Evolutionary conservation across 2,888 invertebrate genomes (phyloP), one percentile per base, ranked within the genome.

Genomic region (Autographa pulchrina): DNA sequence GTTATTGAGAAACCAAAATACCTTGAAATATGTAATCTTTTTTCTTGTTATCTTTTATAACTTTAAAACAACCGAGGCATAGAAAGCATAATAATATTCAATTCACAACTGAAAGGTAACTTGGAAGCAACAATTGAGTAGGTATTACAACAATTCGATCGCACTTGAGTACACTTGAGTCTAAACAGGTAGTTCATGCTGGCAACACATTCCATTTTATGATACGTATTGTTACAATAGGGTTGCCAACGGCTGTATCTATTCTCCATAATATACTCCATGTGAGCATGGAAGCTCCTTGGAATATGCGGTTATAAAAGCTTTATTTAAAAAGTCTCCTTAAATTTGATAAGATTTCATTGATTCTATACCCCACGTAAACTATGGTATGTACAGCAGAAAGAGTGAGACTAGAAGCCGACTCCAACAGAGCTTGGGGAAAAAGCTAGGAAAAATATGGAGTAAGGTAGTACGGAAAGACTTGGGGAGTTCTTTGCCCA

Each of bases 171-270:
- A 80, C 76, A 77, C 71, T 67, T 62, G 80, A 20, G 80, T 48
- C 63, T 70, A 70, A 70, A 71, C 75, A 76, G 80, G 71, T 80
- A 80, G 62, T 41, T 20, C 54, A 56, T 20, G 16, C 52, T 67
- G 62, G 56, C 59, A 41, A 71, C 66, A 75, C 77, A 70, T 79
- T 78, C 64, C 41, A 56, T 80, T 80, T 77, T 75, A 77, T 71
- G 77, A 79, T 41, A 48, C 18, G 18, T 54, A 18, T 18, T 58
- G 7, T 52, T 60, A 25, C 41, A 41, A 52, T 60, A 80, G 76
- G 71, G 80, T 16, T 80, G 80, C 7, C 71, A 35, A 38, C 5
- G 63, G 31, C 48, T 0, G 54, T 18, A 20, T 18, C 18, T 54
- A 54, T 16, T 16, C 43, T 43, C 14, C 16, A 43, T 43, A 43